Evolutionary conservation across 2,888 invertebrate species (phyloP), one percentile per base, ranked within the genome.

Genomic region (Scaptomyza flava): DNA sequence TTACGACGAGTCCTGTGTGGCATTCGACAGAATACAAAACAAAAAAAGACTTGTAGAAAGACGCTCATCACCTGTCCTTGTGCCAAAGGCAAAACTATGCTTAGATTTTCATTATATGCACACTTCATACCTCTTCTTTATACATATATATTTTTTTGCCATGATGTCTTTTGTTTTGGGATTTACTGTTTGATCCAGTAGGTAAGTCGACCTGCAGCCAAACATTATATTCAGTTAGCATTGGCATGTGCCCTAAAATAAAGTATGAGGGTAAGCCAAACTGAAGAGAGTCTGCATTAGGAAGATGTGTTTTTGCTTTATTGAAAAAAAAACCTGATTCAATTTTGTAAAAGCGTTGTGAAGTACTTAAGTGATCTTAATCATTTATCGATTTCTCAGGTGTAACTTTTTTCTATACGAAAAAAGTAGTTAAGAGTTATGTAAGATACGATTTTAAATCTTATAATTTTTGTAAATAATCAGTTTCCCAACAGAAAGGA

Each of bases 51-150:
- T 31, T 38, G 31, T 51, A 12, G 36, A 33, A 58, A 72, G 81
- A 79, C 81, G 79, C 57, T 68, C 81, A 74, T 81, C 85, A 85
- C 86, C 85, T 85, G 85, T 85, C 82, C 71, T 58, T 71, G 66
- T 14, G 56, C 56, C 61, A 68, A 70, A 68, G 63, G 73, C 63
- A 74, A 59, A 64, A 60, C 59, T 54, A 56, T 72, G 72, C 67
- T 58, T 43, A 42, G 27, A 58, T 67, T 67, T 57, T 36, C 20
- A 54, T 50, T 34, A 54, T 36, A 48, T 30, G 11, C 11, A 50
- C 17, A 34, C 38, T 34, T 23, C 20, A 9, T 27, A 27, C n/a
- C 27, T 42, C 43, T 31, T 23, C 12, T 11, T 36, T 27, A 27
- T 27, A 27, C 6, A 27, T 6, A 27, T 1, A 27, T 27, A 27